Conservation (phyloP, 2,797 vertebrate genomes). For the Malurus splendens region DNA sequence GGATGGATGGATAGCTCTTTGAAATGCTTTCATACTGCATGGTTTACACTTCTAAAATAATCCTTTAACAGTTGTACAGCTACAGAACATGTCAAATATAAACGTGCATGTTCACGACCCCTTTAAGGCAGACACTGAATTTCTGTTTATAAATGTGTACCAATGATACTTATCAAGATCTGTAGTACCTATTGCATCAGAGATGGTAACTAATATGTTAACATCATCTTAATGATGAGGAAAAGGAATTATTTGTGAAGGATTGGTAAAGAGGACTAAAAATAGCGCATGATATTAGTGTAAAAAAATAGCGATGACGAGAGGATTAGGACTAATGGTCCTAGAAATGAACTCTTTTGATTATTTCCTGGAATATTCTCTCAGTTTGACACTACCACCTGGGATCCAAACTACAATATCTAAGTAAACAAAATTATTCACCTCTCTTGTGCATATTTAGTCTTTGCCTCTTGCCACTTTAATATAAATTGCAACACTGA, state of each 20-base stretch:
- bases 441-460: background rate
- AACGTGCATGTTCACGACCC: background rate
- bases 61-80: background rate
- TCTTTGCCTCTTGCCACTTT: background rate
- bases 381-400: slow-evolving; percentile 1
- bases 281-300: background rate
- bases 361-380: slow-evolving; percentile 15
- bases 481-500: background rate
- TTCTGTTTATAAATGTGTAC: background rate
- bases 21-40: background rate
- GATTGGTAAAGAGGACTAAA: background rate
- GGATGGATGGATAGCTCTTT: background rate
- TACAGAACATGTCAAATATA: background rate
- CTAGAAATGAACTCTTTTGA: background rate
- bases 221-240: background rate
- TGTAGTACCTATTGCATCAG: background rate
- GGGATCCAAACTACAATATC: background rate
- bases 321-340: slow-evolving; percentile 6
- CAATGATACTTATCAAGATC: background rate
- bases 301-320: background rate
- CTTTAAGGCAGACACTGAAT: background rate
- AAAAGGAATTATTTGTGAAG: background rate
- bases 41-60: background rate
- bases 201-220: background rate
- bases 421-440: background rate